Evolutionary conservation across 2,888 invertebrate genomes (phyloP).

Genomic region (Nebria salina): DNA sequence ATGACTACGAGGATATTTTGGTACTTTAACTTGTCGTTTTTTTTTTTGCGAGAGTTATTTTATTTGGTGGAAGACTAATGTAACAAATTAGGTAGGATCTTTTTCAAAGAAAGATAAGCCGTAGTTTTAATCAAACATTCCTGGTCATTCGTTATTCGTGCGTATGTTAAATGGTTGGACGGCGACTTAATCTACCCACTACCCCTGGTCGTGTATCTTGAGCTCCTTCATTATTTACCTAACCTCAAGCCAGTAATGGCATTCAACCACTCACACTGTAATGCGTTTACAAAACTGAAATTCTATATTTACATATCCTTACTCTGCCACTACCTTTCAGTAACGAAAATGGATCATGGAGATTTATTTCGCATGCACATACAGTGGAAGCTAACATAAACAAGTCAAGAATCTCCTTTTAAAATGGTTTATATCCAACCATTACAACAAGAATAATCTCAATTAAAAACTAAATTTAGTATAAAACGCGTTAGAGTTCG

Average conservation of each 20-base stretch:
- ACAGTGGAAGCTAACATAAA: too few relatives aligned
- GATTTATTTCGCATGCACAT: too few relatives aligned
- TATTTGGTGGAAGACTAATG: background rate
- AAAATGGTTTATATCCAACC: too few relatives aligned
- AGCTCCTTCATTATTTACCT: slow-evolving; percentile 21
- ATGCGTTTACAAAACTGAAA: background rate
- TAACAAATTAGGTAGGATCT: slow-evolving; percentile 16
- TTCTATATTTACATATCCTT: too few relatives aligned
- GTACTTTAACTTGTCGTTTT: background rate
- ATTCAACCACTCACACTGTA: background rate
- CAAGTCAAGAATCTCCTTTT: too few relatives aligned
- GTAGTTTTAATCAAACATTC: slow-evolving; percentile 23
- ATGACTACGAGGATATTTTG: too few relatives aligned
- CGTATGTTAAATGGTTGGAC: slow-evolving; percentile 28
- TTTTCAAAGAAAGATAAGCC: slow-evolving; percentile 9
- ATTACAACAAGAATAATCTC: background rate
- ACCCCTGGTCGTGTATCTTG: background rate
- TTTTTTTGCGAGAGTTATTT: background rate
- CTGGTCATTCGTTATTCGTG: slow-evolving; percentile 20
- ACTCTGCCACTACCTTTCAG: background rate
- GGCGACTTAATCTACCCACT: slow-evolving; percentile 16
- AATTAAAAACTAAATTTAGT: background rate
- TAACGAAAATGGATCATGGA: too few relatives aligned
- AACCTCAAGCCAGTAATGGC: slow-evolving; percentile 5
- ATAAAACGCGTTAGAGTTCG: background rate